These are phyloP conservation scores for Venustaconcha ellipsiformis DNA, from an alignment of 1,140 invertebrate species.

Conservation along the genomic window DNA sequence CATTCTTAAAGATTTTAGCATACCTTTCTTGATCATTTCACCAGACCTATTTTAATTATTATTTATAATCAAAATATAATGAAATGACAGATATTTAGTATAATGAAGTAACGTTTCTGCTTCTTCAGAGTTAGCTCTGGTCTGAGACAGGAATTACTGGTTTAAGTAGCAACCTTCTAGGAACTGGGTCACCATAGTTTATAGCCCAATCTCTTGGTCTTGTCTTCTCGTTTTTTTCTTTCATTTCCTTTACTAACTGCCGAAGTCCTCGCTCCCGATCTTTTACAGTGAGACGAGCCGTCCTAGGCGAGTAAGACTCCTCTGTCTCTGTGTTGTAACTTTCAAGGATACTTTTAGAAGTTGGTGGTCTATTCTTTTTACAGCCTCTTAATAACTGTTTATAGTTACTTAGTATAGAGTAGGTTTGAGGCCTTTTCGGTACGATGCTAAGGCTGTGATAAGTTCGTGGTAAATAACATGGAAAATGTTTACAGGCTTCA, in stretches of 20 bases:
- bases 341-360: constrained; percentile 3
- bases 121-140: too few relatives aligned
- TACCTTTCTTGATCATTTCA: too few relatives aligned
- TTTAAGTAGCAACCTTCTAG: constrained; percentile 38
- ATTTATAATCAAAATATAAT: too few relatives aligned
- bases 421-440: constrained; percentile 18
- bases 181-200: constrained; percentile 46
- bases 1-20: too few relatives aligned
- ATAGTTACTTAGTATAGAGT: constrained; percentile 26
- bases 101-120: too few relatives aligned
- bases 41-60: too few relatives aligned
- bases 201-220: constrained; percentile 43
- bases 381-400: constrained; percentile 13
- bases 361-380: constrained; percentile 15
- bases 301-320: background rate
- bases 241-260: constrained; percentile 44
- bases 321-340: background rate
- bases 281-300: constrained; percentile 29
- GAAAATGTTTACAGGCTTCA: constrained; percentile 23
- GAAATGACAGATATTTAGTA: too few relatives aligned
- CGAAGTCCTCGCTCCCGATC: constrained; percentile 39
- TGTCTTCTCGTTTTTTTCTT: constrained; percentile 35
- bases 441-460: constrained; percentile 22
- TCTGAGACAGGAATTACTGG: constrained; percentile 21
- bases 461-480: constrained; percentile 24